phyloP scores from a whole-genome alignment of 2,888 invertebrate species.

The Helobdella robusta region DNA sequence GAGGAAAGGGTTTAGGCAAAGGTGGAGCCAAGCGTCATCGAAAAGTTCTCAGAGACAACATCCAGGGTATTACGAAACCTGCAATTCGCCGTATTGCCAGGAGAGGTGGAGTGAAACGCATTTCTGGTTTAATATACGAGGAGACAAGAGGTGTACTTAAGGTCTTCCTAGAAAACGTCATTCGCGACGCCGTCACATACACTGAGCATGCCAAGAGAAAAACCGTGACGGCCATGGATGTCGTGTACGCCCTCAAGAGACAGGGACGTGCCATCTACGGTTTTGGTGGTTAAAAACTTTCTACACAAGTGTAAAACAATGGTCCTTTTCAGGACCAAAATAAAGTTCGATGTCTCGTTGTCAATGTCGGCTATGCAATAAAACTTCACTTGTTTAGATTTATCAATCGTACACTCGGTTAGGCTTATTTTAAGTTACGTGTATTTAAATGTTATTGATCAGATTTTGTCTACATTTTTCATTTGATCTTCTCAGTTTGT shows the following conservation, averaged over 20 bases:
- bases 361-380: too few species aligned
- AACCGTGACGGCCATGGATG: conserved; percentile 32
- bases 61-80: conserved; percentile 69
- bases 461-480: too few species aligned
- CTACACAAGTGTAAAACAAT: too few species aligned
- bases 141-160: conserved; percentile 25
- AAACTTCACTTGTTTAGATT: too few species aligned
- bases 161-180: conserved; percentile 72
- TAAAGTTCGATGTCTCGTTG: too few species aligned
- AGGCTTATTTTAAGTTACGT: too few species aligned
- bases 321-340: too few species aligned
- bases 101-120: conserved; percentile 58
- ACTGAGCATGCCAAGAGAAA: conserved; percentile 31
- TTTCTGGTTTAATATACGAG: conserved; percentile 69
- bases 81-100: conserved; percentile 68
- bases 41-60: conserved; percentile 67
- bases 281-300: conserved; percentile 31
- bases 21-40: conserved; percentile 72
- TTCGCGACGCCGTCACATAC: conserved; percentile 74
- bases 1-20: conserved; percentile 68
- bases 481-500: too few species aligned
- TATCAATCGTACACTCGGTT: too few species aligned
- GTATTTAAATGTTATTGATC: too few species aligned
- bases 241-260: conserved; percentile 30
- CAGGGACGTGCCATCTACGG: conserved; percentile 31